Conservation (phyloP, 2,113 vertebrate species). For the Hyperoodon ampullatus region DNA sequence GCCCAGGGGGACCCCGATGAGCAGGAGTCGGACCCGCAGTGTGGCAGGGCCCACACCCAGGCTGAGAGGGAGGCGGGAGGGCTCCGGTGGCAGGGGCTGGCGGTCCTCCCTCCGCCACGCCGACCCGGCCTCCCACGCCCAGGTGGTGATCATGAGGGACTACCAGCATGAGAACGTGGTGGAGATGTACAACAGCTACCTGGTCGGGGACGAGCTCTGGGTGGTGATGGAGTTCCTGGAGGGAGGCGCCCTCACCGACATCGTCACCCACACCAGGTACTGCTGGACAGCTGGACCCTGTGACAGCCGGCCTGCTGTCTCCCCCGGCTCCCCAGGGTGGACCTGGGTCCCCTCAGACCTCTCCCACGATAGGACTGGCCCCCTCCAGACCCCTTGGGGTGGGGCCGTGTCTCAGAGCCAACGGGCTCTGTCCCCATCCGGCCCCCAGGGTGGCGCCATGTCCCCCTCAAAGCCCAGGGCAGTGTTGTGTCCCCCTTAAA, state of each 20-base stretch:
- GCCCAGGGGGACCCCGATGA: background rate
- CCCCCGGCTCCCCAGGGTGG: background rate
- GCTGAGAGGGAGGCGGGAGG: background rate
- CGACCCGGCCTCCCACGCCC: background rate
- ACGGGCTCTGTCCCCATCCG: background rate
- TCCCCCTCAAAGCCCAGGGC: too few relatives aligned
- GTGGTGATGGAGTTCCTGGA: slow-evolving; percentile 99
- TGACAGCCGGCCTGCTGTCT: background rate
- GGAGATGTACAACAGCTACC: slow-evolving; percentile 99
- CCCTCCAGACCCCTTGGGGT: background rate
- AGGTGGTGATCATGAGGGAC: slow-evolving; percentile 99
- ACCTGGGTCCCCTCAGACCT: background rate
- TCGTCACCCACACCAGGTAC: slow-evolving; percentile 97
- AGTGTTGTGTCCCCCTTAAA: background rate
- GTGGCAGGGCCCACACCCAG: background rate
- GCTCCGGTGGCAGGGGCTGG: accelerated
- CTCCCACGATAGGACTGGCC: background rate
- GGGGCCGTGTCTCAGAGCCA: background rate
- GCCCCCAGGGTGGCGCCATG: background rate
- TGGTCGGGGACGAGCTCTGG: slow-evolving; percentile 97
- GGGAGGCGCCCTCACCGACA: slow-evolving; percentile 95
- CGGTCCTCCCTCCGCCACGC: accelerated
- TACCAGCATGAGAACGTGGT: slow-evolving; percentile 98
- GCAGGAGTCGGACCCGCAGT: background rate
- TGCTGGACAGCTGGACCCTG: accelerated